Conservation (phyloP, 2,113 vertebrate species). For the Vanacampus margaritifer region DNA sequence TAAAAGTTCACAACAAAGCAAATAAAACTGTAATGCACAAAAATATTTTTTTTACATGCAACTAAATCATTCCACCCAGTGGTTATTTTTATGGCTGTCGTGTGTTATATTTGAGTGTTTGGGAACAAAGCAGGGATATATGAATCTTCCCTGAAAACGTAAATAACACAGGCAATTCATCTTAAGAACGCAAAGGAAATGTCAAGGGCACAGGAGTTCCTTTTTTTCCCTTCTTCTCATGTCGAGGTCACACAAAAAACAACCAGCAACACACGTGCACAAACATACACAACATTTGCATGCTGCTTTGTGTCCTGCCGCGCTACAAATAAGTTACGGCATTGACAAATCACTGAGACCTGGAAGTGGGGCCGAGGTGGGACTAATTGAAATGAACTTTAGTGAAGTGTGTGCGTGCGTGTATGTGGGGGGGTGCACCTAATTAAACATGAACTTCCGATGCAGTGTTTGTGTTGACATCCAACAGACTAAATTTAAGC, state of each 20-base stretch:
- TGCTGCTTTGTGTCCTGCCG: conserved; percentile 43
- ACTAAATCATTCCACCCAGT: conserved; percentile 16
- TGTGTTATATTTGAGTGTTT: conserved; percentile 42
- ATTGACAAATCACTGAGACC: conserved; percentile 75
- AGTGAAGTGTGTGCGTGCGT: conserved; percentile 44
- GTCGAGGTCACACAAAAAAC: conserved; percentile 60
- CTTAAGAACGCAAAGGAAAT: conserved; percentile 66
- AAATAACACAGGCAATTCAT: conserved; percentile 68
- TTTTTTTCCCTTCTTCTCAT: conserved; percentile 25
- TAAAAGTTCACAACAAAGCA: not conserved
- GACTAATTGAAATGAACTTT: conserved; percentile 96
- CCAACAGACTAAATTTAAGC: conserved; percentile 78
- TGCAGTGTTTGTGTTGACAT: conserved; percentile 78
- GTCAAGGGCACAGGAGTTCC: conserved; percentile 70
- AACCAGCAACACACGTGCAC: conserved; percentile 56
- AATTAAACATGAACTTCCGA: conserved; percentile 89
- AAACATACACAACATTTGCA: conserved; percentile 34
- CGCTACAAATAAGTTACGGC: conserved; percentile 55
- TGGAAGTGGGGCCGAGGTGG: conserved; percentile 72
- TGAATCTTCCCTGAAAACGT: conserved; percentile 56
- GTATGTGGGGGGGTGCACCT: conserved; percentile 60
- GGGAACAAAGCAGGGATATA: conserved; percentile 50
- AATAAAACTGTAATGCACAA: not conserved
- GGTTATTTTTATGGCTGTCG: conserved; percentile 50
- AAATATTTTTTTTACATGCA: not conserved